Percentiles rank a stretch among this genome's conserved stretches.
Conservation (phyloP, 2,797 vertebrate species). For the Poecilia gillii region DNA sequence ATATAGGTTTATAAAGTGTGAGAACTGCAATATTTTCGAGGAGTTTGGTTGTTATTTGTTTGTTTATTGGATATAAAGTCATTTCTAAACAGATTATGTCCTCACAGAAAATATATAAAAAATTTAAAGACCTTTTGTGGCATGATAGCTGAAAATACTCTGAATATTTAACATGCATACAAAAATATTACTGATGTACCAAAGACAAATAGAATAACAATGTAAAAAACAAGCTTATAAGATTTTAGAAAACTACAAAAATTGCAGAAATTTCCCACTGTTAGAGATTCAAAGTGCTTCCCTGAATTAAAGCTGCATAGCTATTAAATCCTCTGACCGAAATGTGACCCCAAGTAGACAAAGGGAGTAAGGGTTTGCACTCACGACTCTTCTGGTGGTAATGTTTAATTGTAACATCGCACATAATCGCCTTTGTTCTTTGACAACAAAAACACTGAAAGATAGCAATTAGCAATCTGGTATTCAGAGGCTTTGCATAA, state of each 20-base stretch:
- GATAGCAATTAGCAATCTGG: neutral
- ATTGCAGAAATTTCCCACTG: neutral
- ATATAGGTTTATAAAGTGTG: neutral
- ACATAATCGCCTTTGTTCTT: neutral
- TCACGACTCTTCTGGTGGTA: neutral
- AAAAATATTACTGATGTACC: no score
- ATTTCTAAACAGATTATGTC: neutral
- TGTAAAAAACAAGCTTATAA: neutral
- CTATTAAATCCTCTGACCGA: neutral
- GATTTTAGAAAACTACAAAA: neutral
- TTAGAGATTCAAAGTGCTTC: neutral
- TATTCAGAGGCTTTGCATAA: neutral
- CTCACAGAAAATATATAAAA: neutral
- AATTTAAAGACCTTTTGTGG: neutral
- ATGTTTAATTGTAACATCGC: neutral
- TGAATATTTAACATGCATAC: neutral
- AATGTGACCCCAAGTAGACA: neutral
- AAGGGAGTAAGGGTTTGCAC: neutral
- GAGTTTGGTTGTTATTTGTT: neutral
- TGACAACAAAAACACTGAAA: neutral
- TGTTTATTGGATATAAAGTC: neutral
- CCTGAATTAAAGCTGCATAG: neutral
- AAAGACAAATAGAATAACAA: neutral
- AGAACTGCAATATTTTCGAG: neutral
- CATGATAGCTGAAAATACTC: neutral